Evolutionary conservation across 2,888 invertebrate genomes (phyloP), one percentile per base, ranked within the genome.

Genomic region (Lottia gigantea): DNA sequence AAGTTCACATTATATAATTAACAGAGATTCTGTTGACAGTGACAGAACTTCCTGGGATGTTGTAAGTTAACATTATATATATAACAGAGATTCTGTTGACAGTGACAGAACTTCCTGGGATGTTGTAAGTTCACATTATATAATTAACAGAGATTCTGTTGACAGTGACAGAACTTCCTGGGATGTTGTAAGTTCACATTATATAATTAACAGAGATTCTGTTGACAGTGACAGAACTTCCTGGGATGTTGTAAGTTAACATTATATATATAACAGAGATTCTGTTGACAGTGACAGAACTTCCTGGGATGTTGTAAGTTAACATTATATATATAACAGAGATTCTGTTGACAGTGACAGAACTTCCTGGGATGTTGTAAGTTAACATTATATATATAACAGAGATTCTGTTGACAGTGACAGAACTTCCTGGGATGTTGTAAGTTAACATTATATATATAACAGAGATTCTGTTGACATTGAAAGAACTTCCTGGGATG

Each of bases 231-330:
- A 66, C n/a, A 45, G 66, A 26, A 19, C 46, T 66, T 25, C 49
- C 45, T 76, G 74, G 74, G 74, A 76, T 61, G 71, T 73, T 66
- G 74, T 76, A 66, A 67, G 76, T 76, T 78, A 81, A 15, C 70
- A 71, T 19, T 55, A 19, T 55, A 55, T 55, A n/a, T 15, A 55
- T 55, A 55, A 69, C 31, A 25, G 66, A 25, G 66, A 16, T 62
- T 63, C 25, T 67, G 74, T 62, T 68, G 26, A 66, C 46, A 66
- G 47, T n/a, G 66, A 66, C n/a, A 45, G 66, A 26, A 19, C 46
- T 66, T 25, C 49, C 45, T 76, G 74, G 74, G 74, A 76, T 61
- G 71, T 73, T 66, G 74, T 76, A 66, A 67, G 76, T 76, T 78
- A 81, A 12, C 70, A 71, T 19, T 55, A 19, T 55, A 55, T 55